Evolutionary conservation across 2,113 vertebrate species (phyloP).

Genomic region (Chaetodon auriga): DNA sequence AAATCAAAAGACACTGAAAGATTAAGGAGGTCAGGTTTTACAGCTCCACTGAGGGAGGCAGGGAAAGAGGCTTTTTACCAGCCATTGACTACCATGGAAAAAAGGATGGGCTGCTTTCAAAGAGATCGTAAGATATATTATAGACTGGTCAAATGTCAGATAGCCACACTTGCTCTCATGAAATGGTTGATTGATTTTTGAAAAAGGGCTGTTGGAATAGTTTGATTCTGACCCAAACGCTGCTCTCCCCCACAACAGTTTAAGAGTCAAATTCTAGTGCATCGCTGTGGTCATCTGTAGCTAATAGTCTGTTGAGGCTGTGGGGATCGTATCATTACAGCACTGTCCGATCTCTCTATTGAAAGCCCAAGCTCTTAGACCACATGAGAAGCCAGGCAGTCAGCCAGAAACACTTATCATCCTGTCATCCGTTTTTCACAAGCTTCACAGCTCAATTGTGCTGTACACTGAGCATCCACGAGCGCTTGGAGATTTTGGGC

Average conservation of each 20-base stretch:
- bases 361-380: conserved; percentile 53
- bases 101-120: conserved; percentile 35
- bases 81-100: conserved; percentile 59
- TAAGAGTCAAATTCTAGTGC: neutral
- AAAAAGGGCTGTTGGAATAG: neutral
- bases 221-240: neutral
- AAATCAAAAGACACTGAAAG: conserved; percentile 72
- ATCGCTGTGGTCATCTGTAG: conserved; percentile 35
- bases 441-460: conserved; percentile 66
- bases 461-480: conserved; percentile 38
- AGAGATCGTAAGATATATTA: conserved; percentile 3
- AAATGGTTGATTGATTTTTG: neutral
- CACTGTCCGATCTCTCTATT: conserved; percentile 47
- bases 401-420: conserved; percentile 73
- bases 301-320: conserved; percentile 23
- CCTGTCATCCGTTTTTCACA: conserved; percentile 65
- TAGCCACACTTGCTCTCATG: neutral
- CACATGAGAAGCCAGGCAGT: conserved; percentile 65
- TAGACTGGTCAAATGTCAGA: conserved; percentile 1
- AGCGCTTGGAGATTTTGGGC: conserved; percentile 42
- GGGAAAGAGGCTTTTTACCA: conserved; percentile 43
- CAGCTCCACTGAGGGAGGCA: conserved; percentile 40
- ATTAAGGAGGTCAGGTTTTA: conserved; percentile 76
- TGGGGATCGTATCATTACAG: conserved; percentile 52
- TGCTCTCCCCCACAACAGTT: neutral